Evolutionary conservation across 2,888 invertebrate genomes (phyloP).

Genomic region (Scaptomyza parva): DNA sequence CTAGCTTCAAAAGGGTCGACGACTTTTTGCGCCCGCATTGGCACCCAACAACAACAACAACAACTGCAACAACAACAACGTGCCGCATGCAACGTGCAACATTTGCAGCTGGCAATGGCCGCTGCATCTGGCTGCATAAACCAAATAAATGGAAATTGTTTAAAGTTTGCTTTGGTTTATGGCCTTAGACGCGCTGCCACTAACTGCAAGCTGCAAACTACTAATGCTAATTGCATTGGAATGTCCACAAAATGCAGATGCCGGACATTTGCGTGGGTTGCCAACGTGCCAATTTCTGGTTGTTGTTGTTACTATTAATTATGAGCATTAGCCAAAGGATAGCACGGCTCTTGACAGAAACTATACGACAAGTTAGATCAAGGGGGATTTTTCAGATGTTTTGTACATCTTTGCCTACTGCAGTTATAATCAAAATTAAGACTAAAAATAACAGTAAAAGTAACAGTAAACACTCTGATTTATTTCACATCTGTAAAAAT

Average conservation of each 20-base stretch:
- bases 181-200: slow-evolving; percentile 58
- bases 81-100: slow-evolving; percentile 32
- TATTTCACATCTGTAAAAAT: background rate
- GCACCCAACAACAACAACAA: slow-evolving; percentile 56
- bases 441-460: no score
- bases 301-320: slow-evolving; percentile 30
- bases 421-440: no score
- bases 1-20: slow-evolving; percentile 72
- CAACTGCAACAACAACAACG: slow-evolving; percentile 34
- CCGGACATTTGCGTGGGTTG: slow-evolving; percentile 61
- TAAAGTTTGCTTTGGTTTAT: slow-evolving; percentile 79
- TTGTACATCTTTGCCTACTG: background rate
- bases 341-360: slow-evolving; percentile 1
- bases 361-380: background rate
- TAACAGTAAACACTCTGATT: background rate
- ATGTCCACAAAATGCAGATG: slow-evolving; percentile 65
- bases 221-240: slow-evolving; percentile 76
- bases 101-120: slow-evolving; percentile 75
- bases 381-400: background rate
- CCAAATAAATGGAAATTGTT: slow-evolving; percentile 81
- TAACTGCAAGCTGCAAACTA: slow-evolving; percentile 24
- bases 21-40: slow-evolving; percentile 78
- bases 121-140: slow-evolving; percentile 60
- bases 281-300: slow-evolving; percentile 9
- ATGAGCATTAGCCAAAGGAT: slow-evolving; percentile 20